phyloP scores from a whole-genome alignment of 2,113 vertebrate genomes.

The Cromileptes altivelis region DNA sequence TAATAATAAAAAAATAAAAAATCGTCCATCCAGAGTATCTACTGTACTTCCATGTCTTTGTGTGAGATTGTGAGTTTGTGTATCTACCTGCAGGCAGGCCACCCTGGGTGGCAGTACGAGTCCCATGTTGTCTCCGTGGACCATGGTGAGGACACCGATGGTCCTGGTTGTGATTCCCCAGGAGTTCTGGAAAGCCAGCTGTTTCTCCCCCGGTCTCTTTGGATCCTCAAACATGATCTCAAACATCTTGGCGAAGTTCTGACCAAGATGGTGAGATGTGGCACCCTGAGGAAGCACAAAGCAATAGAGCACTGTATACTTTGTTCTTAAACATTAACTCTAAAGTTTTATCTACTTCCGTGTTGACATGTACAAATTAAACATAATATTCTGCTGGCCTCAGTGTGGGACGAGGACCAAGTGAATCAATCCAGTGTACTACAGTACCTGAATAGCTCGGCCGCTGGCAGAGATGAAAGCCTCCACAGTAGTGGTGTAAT shows the following conservation, averaged over 20 bases:
- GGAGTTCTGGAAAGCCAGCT: slow-evolving; percentile 96
- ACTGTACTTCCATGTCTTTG: neutral
- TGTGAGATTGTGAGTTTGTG: neutral
- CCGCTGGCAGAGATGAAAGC: slow-evolving; percentile 97
- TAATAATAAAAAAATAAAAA: neutral
- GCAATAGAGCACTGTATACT: neutral
- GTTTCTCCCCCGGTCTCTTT: slow-evolving; percentile 94
- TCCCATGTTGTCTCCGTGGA: slow-evolving; percentile 98
- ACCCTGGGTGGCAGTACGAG: slow-evolving; percentile 94
- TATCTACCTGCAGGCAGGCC: slow-evolving; percentile 92
- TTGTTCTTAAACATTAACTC: neutral
- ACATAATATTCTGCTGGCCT: neutral
- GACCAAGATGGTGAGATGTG: slow-evolving; percentile 97
- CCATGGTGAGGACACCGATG: slow-evolving; percentile 97
- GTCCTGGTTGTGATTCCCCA: slow-evolving; percentile 98
- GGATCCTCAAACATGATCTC: slow-evolving; percentile 98
- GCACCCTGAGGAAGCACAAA: slow-evolving; percentile 86
- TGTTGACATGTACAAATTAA: neutral
- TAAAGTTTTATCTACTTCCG: no score
- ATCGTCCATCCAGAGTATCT: neutral
- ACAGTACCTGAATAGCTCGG: slow-evolving; percentile 94
- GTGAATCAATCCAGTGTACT: neutral
- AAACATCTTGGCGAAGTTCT: slow-evolving; percentile 99
- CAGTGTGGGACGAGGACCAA: neutral
- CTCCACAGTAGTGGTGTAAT: slow-evolving; percentile 97